Percentiles rank a stretch among this genome's conserved stretches.
Conservation (phyloP, 2,797 vertebrate species). For the Premnoplex brunnescens region DNA sequence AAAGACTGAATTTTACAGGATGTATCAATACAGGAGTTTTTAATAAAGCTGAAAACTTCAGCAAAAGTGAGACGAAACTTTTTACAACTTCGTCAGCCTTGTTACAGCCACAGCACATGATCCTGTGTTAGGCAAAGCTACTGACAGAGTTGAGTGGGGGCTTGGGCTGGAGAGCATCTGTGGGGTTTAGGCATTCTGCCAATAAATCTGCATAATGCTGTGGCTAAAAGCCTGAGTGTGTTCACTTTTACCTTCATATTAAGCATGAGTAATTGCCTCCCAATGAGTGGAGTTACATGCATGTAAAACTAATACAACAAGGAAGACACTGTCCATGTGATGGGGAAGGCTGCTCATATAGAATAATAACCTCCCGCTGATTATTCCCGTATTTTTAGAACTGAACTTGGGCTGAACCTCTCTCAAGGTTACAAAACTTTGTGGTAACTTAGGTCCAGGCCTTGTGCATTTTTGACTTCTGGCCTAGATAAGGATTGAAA, state of each 20-base stretch:
- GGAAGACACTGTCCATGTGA: background rate
- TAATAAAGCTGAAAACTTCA: background rate
- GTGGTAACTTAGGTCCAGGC: background rate
- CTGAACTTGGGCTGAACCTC: conserved; percentile 62
- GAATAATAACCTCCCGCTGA: background rate
- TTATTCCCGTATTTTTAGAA: conserved; percentile 40
- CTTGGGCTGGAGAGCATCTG: background rate
- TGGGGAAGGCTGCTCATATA: background rate
- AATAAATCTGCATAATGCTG: background rate
- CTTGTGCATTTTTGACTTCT: conserved; percentile 20
- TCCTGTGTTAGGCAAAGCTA: background rate
- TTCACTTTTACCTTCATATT: conserved; percentile 36
- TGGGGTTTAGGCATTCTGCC: background rate
- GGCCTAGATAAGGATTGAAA: conserved; percentile 39
- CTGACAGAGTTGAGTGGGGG: background rate
- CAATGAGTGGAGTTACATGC: conserved; percentile 21
- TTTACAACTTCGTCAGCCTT: background rate
- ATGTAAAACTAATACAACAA: conserved; percentile 1
- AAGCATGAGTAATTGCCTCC: conserved; percentile 45
- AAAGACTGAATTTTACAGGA: background rate
- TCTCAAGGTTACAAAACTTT: conserved; percentile 33
- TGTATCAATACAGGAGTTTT: background rate
- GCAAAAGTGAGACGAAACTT: background rate
- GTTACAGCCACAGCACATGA: background rate
- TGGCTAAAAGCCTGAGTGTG: conserved; percentile 35